phyloP scores from a whole-genome alignment of 2,797 vertebrate genomes.

The Eulemur mongoz region DNA sequence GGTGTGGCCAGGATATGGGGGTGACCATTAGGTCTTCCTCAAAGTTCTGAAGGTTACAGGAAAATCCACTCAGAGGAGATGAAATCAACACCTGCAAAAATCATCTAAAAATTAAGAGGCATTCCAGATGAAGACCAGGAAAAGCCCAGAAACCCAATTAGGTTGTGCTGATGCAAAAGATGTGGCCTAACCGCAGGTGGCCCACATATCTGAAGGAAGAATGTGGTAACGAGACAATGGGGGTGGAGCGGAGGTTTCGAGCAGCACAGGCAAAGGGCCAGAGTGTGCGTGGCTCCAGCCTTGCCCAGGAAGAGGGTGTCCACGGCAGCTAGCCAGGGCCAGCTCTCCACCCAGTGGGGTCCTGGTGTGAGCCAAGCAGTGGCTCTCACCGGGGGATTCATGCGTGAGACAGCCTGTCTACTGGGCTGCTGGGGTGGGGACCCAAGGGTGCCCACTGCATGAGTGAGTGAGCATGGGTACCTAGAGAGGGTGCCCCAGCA shows the following conservation, averaged over 20 bases:
- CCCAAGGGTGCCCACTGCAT: background rate
- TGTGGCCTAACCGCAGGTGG: background rate
- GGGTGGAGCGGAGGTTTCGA: background rate
- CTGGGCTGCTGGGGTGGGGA: too few relatives aligned
- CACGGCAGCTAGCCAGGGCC: background rate
- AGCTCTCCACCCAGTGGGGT: background rate
- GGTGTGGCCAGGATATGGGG: background rate
- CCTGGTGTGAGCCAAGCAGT: background rate
- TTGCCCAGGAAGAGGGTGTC: background rate
- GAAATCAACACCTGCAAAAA: background rate
- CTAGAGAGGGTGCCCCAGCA: background rate
- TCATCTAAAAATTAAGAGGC: background rate
- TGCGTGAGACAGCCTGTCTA: background rate
- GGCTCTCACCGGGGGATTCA: background rate
- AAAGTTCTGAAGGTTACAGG: background rate
- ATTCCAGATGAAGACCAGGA: background rate
- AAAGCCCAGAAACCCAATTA: background rate
- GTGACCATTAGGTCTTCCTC: background rate
- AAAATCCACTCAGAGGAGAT: background rate
- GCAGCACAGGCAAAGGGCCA: background rate
- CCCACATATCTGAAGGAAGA: background rate
- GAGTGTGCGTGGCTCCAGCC: background rate
- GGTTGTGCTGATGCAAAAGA: background rate
- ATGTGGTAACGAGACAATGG: background rate
- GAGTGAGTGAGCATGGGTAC: background rate